Percentiles rank a stretch among this genome's conserved stretches.
Evolutionary conservation across 2,888 invertebrate species (phyloP).

Genomic region (Diloba caeruleocephala): DNA sequence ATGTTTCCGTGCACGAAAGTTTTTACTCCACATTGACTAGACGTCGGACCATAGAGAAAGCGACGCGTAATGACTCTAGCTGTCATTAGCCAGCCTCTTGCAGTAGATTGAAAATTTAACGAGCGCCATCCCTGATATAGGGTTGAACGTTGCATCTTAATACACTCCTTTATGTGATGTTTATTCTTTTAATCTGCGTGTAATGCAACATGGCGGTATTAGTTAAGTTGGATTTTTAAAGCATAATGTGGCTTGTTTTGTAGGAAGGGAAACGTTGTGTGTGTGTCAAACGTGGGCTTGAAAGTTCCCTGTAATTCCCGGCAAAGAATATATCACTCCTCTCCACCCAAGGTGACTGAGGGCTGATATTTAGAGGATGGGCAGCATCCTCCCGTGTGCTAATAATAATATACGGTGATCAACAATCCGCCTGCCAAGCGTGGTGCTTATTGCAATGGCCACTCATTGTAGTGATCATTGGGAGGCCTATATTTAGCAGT

Average conservation of each 20-base stretch:
- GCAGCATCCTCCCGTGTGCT: too few species aligned
- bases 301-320: not conserved
- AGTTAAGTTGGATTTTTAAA: constrained; percentile 1
- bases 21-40: constrained; percentile 41
- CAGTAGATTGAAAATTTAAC: constrained; percentile 56
- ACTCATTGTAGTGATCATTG: too few species aligned
- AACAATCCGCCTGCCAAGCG: too few species aligned
- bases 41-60: constrained; percentile 41
- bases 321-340: too few species aligned
- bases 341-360: too few species aligned
- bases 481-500: too few species aligned
- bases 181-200: constrained; percentile 47
- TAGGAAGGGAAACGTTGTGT: not conserved
- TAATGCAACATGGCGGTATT: constrained; percentile 5
- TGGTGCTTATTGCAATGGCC: too few species aligned
- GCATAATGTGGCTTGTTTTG: not conserved
- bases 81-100: constrained; percentile 61
- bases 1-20: constrained; percentile 32
- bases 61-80: constrained; percentile 64
- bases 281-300: not conserved
- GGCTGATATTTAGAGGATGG: too few species aligned
- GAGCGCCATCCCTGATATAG: constrained; percentile 47
- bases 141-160: constrained; percentile 41
- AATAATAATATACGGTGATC: too few species aligned
- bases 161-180: constrained; percentile 31